phyloP scores from a whole-genome alignment of 2,888 invertebrate species.

The Oscheius sp. region DNA sequence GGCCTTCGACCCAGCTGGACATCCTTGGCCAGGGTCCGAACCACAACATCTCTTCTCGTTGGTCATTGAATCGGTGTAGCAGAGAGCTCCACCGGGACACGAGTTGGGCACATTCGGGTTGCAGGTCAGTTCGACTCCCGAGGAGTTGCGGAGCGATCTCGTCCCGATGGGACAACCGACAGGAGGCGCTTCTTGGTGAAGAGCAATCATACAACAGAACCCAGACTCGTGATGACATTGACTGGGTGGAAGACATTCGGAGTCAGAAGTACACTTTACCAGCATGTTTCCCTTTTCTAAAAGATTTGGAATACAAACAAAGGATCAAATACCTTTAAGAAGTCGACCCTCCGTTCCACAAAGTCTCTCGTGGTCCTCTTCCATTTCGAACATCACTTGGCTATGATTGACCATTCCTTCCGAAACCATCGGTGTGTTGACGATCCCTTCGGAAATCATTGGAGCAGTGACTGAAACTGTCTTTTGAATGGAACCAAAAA shows the following conservation, averaged over 20 bases:
- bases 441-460: background rate
- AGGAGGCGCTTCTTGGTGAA: constrained; percentile 51
- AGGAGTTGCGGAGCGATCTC: constrained; percentile 35
- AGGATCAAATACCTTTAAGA: constrained; percentile 16
- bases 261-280: constrained; percentile 35
- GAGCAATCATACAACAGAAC: constrained; percentile 38
- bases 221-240: constrained; percentile 33
- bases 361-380: constrained; percentile 38
- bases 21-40: constrained; percentile 51
- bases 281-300: constrained; percentile 31
- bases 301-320: background rate
- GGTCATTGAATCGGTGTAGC: constrained; percentile 55
- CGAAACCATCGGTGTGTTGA: constrained; percentile 33
- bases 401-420: constrained; percentile 20
- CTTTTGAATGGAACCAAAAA: background rate
- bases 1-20: constrained; percentile 51
- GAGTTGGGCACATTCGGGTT: constrained; percentile 44
- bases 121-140: constrained; percentile 36
- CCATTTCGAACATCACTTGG: constrained; percentile 40
- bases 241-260: constrained; percentile 40
- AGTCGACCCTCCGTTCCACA: constrained; percentile 39
- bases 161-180: constrained; percentile 47
- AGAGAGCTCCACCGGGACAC: constrained; percentile 61
- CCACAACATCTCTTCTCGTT: constrained; percentile 59
- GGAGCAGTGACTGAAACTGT: constrained; percentile 14